Conservation (phyloP, 1,140 invertebrate genomes). For the Eueides isabella region DNA sequence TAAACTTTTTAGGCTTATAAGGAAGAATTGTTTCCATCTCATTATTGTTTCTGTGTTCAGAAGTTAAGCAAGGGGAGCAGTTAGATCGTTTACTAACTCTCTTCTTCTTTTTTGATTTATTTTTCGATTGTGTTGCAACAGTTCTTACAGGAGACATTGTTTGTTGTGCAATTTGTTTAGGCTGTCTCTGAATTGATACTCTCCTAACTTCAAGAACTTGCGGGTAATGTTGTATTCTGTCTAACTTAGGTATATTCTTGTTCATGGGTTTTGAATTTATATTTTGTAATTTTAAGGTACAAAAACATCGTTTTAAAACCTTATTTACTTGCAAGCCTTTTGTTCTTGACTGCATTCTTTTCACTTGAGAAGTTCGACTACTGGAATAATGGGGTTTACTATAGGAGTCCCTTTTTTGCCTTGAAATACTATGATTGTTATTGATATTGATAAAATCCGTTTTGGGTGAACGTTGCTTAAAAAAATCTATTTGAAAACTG, state of each 20-base stretch:
- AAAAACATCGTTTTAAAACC: conserved; percentile 50
- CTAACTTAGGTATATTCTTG: conserved; percentile 13
- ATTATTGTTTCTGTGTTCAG: conserved; percentile 12
- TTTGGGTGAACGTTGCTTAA: conserved; percentile 39
- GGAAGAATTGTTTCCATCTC: conserved; percentile 52
- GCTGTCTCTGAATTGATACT: conserved; percentile 29
- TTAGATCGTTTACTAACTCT: conserved; percentile 1
- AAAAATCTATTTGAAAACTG: conserved; percentile 58
- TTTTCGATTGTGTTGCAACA: conserved; percentile 31
- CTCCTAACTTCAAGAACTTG: conserved; percentile 43
- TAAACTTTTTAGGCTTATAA: conserved; percentile 48
- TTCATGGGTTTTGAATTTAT: neutral
- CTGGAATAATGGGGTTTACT: neutral
- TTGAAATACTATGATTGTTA: neutral
- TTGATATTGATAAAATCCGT: neutral
- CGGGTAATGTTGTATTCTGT: conserved; percentile 14
- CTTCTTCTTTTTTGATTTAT: conserved; percentile 20
- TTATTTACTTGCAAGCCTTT: conserved; percentile 39
- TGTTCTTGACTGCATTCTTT: conserved; percentile 20
- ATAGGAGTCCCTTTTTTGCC: neutral
- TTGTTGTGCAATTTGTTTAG: conserved; percentile 30
- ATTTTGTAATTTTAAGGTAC: conserved; percentile 45
- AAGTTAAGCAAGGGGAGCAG: neutral
- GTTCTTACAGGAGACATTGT: conserved; percentile 24
- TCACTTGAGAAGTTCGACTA: conserved; percentile 35